A percentile compares a stretch with the other conserved stretches of the same genome.
These are phyloP conservation scores for Heterodera carotae DNA, from an alignment of 1,140 invertebrate genomes.

Conservation along the genomic window DNA sequence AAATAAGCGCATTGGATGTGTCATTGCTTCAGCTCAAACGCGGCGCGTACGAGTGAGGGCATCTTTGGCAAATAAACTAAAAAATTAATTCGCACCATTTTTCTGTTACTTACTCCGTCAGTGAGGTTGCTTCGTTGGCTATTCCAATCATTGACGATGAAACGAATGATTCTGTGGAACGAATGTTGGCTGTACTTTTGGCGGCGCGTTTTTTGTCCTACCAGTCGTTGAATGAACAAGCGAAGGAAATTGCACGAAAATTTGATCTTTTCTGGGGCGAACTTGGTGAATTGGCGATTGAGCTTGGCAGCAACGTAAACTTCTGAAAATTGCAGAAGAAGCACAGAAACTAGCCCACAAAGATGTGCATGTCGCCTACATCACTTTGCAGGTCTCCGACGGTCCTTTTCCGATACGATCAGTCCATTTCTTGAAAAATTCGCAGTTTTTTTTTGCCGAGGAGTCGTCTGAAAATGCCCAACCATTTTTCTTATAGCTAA, in stretches of 20 bases:
- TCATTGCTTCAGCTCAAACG: background rate
- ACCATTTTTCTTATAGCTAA: background rate
- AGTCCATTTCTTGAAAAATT: background rate
- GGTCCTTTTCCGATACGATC: background rate
- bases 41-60: constrained; percentile 15
- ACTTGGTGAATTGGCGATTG: background rate
- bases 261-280: constrained; percentile 22
- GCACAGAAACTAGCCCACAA: constrained; percentile 13
- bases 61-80: background rate
- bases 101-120: too few relatives aligned
- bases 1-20: constrained; percentile 7
- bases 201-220: constrained; percentile 21
- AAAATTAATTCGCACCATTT: background rate
- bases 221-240: constrained; percentile 6
- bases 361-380: constrained; percentile 22
- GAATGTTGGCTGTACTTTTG: constrained; percentile 6
- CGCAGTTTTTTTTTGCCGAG: too few relatives aligned
- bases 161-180: constrained; percentile 1
- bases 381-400: constrained; percentile 2
- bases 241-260: background rate
- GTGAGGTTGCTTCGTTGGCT: constrained; percentile 9
- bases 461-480: background rate
- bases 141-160: background rate
- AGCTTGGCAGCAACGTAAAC: background rate
- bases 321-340: constrained; percentile 8